These are phyloP conservation scores for Gyrodactylus salaris DNA, from an alignment of 1,140 invertebrate species.

Conservation along the genomic window DNA sequence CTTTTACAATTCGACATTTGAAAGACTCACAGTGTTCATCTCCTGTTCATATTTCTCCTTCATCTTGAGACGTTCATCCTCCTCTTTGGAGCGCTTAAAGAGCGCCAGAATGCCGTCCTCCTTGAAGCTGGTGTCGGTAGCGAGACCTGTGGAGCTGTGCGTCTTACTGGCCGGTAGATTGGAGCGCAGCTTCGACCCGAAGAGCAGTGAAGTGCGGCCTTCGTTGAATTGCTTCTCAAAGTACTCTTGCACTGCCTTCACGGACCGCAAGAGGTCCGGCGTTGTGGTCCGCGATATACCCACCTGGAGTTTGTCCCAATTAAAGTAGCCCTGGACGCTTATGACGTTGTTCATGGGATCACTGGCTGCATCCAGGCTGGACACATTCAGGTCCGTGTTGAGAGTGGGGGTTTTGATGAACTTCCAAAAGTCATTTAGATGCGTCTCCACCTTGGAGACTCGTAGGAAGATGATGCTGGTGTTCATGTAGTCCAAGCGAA, in stretches of 20 bases:
- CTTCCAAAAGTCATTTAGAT: constrained; percentile 47
- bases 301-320: constrained; percentile 69
- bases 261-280: constrained; percentile 36
- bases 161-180: too few relatives aligned
- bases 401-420: constrained; percentile 14
- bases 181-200: background rate
- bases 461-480: constrained; percentile 52
- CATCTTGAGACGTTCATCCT: background rate
- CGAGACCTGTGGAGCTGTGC: background rate
- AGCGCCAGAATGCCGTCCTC: background rate
- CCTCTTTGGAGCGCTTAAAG: background rate
- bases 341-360: constrained; percentile 20
- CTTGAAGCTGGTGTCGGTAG: background rate
- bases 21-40: too few relatives aligned
- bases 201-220: background rate
- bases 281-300: constrained; percentile 82
- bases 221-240: background rate
- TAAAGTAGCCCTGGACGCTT: constrained; percentile 57
- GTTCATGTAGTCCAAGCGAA: constrained; percentile 74
- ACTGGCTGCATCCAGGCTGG: background rate
- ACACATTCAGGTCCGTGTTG: constrained; percentile 17
- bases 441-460: constrained; percentile 21
- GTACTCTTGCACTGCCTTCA: background rate
- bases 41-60: background rate
- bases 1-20: too few relatives aligned